Evolutionary conservation across 2,888 invertebrate genomes (phyloP).

Genomic region (Zele albiditarsus): DNA sequence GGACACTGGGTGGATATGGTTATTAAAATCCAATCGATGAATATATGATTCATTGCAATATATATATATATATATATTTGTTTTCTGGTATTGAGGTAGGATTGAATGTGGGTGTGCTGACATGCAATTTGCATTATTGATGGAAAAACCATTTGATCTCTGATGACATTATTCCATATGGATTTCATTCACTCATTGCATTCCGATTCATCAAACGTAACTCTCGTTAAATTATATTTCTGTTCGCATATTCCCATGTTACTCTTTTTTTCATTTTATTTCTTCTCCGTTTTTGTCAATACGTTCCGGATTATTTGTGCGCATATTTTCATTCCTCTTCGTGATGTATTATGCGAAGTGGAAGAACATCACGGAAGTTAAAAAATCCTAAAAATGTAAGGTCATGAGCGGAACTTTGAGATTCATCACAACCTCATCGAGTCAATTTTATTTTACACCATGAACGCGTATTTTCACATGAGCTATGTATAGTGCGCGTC

Average conservation of each 20-base stretch:
- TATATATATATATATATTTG: constrained; percentile 12
- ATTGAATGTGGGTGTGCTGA: not conserved
- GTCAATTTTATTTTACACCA: constrained; percentile 22
- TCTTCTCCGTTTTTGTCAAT: not conserved
- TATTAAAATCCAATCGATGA: constrained; percentile 28
- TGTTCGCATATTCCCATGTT: not conserved
- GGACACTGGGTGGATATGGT: not conserved
- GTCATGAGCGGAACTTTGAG: constrained; percentile 1
- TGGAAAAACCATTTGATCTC: not conserved
- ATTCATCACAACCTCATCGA: constrained; percentile 16
- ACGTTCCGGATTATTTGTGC: not conserved
- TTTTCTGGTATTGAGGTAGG: not conserved
- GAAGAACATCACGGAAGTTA: not conserved
- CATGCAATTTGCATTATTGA: constrained; percentile 12
- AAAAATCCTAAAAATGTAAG: constrained; percentile 7
- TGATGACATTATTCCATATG: not conserved
- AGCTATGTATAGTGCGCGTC: not conserved
- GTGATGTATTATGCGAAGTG: not conserved
- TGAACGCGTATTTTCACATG: constrained; percentile 3
- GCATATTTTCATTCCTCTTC: not conserved
- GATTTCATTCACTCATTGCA: not conserved
- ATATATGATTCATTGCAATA: not conserved
- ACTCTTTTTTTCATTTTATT: not conserved
- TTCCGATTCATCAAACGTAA: not conserved
- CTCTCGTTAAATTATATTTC: not conserved